These are phyloP conservation scores for Phymastichus coffea DNA, from an alignment of 1,140 invertebrate species.

Conservation along the genomic window DNA sequence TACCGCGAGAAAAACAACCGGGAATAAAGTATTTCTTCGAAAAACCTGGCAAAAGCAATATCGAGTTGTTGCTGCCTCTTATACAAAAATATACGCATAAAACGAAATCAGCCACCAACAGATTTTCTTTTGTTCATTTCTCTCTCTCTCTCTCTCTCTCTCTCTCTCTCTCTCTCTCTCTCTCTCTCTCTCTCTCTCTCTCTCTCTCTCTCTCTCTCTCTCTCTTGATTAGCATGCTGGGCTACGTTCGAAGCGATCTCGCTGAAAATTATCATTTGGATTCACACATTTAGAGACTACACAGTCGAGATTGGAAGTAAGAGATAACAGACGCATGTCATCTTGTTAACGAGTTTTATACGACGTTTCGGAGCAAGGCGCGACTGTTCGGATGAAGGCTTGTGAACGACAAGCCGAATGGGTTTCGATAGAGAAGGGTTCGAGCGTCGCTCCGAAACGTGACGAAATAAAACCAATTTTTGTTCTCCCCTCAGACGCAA, in stretches of 20 bases:
- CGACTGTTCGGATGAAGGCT: background rate
- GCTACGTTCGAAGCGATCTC: slow-evolving; percentile 29
- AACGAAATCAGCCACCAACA: slow-evolving; percentile 22
- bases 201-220: too few relatives aligned
- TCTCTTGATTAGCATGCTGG: slow-evolving; percentile 20
- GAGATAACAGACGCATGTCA: background rate
- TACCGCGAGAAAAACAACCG: background rate
- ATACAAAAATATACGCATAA: slow-evolving; percentile 21
- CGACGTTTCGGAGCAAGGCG: slow-evolving; percentile 21
- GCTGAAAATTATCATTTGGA: background rate
- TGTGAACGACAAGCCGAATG: background rate
- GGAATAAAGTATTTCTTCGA: background rate
- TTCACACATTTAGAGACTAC: background rate
- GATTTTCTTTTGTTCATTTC: too few relatives aligned
- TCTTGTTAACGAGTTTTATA: background rate
- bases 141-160: background rate
- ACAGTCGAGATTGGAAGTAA: slow-evolving; percentile 40
- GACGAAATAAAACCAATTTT: slow-evolving; percentile 6
- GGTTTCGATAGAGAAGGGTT: background rate
- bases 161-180: background rate
- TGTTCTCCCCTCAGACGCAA: too few relatives aligned
- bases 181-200: background rate
- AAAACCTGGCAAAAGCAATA: slow-evolving; percentile 19
- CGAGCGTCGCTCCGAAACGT: slow-evolving; percentile 18
- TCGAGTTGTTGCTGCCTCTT: slow-evolving; percentile 6